Conservation (phyloP, 2,113 vertebrate species). For the Periophthalmodon schlosseri region DNA sequence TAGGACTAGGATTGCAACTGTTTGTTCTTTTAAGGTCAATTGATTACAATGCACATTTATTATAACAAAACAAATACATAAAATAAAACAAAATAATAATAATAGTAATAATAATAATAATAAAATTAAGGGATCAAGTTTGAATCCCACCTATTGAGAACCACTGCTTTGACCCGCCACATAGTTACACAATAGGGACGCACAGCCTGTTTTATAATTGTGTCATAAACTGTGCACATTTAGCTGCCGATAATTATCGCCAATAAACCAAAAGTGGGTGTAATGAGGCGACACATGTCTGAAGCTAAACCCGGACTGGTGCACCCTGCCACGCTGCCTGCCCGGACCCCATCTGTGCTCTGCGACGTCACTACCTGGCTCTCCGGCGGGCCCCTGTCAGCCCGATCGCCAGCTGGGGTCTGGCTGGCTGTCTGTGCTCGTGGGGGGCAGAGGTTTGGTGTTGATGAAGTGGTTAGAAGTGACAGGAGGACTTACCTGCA, state of each 20-base stretch:
- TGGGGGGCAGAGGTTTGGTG: slow-evolving; percentile 37
- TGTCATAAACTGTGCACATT: slow-evolving; percentile 7
- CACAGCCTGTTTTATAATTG: background rate
- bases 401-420: slow-evolving; percentile 47
- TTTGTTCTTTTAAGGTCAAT: too few relatives aligned
- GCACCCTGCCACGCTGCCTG: slow-evolving; percentile 12
- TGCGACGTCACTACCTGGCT: slow-evolving; percentile 34
- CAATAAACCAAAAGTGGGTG: slow-evolving; percentile 18
- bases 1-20: too few relatives aligned
- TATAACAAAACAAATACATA: too few relatives aligned
- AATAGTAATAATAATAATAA: too few relatives aligned
- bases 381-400: slow-evolving; percentile 40
- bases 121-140: background rate
- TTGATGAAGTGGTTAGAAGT: slow-evolving; percentile 28
- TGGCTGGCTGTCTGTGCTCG: slow-evolving; percentile 31
- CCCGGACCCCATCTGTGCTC: slow-evolving; percentile 24
- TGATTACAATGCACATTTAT: too few relatives aligned
- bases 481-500: slow-evolving; percentile 87
- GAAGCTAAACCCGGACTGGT: slow-evolving; percentile 13
- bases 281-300: slow-evolving; percentile 15
- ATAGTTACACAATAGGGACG: background rate
- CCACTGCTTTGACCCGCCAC: background rate
- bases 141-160: background rate
- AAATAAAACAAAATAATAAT: too few relatives aligned
- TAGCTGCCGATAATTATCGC: slow-evolving; percentile 8